Base-by-base conservation (phyloP, 1,140 invertebrate genomes). In the Laupala kohalensis region DNA sequence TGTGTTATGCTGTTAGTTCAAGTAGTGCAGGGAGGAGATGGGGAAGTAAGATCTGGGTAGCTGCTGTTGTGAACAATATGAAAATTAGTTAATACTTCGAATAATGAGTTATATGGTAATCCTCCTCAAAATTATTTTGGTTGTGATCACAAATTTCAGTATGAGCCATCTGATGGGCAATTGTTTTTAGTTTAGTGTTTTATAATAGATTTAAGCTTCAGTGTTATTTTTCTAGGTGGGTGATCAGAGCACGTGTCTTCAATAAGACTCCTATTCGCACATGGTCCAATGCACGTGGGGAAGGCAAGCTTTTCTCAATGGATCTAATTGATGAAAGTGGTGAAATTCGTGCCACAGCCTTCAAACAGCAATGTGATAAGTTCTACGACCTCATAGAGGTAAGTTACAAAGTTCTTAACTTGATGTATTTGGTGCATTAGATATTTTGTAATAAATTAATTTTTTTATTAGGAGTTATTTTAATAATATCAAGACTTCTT, bases 281-380 rank as follows among this genome's bases (percentile, higher is more conserved):
- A 0, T 98, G 94, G 92, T 93, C 87, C 64, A 99, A 98, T 81
- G 89, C 93, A 0, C 86, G 87, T 69, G 95, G 96, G 0, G 93
- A 96, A 82, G 97, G 96, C 1, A 95, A 94, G 79, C 82, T 99
- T 1, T 99, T 99, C 78, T 93, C 87, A 75, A 90, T 98, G 81
- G 94, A 95, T 80, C 80, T 99, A 0, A 81, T 94, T 69, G 98
- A 99, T 83, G 93, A 97, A 75, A 92, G 88, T 76, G 96, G 96
- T 12, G 95, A 98, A 82, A 98, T 99, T 71, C 83, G 93, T 71
- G 92, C 92, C n/a, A 97, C 96, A 2, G 96, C 88, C 9, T 99
- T 99, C 78, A 94, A 89, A 77, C 91, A 93, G 72, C 84, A 90
- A 76, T 92, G 91, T 74, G 96, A 98, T 77, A 94, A 93, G 78